phyloP scores from a whole-genome alignment of 2,888 invertebrate species.

The Argyresthia goedartella region DNA sequence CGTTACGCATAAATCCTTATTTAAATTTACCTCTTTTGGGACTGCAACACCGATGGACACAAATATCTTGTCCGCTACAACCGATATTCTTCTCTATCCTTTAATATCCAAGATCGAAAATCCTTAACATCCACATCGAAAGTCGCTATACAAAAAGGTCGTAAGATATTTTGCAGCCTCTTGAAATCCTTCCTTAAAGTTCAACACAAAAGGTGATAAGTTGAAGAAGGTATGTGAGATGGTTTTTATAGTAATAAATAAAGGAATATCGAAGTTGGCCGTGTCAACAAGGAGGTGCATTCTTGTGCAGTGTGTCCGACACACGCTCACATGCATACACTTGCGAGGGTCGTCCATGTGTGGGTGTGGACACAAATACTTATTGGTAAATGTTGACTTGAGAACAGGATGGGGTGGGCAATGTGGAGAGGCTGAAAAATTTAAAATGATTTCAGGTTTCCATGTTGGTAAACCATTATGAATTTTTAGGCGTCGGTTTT shows the following conservation, averaged over 20 bases:
- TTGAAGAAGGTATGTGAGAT: slow-evolving; percentile 16
- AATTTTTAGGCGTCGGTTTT: background rate
- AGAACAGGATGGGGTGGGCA: slow-evolving; percentile 28
- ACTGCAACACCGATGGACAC: slow-evolving; percentile 21
- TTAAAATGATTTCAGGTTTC: background rate
- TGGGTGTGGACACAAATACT: slow-evolving; percentile 58
- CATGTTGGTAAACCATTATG: no score
- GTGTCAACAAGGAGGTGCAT: slow-evolving; percentile 70
- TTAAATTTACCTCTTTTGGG: slow-evolving; percentile 54
- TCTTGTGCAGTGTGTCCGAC: slow-evolving; percentile 59
- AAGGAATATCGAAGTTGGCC: slow-evolving; percentile 70
- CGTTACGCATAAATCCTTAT: slow-evolving; percentile 69
- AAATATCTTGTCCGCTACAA: slow-evolving; percentile 10
- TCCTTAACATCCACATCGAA: slow-evolving; percentile 14
- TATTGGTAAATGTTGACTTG: slow-evolving; percentile 65
- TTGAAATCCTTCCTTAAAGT: slow-evolving; percentile 11
- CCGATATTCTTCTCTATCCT: no score
- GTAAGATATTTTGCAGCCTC: slow-evolving; percentile 17
- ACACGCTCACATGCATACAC: slow-evolving; percentile 31
- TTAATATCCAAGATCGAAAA: slow-evolving; percentile 17
- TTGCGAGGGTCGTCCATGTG: slow-evolving; percentile 21
- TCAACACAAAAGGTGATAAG: slow-evolving; percentile 13
- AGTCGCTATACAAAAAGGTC: slow-evolving; percentile 18
- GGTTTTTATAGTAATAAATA: slow-evolving; percentile 69
- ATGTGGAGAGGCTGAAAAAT: background rate